Base-by-base conservation (phyloP, 2,888 invertebrate genomes). In the Sialis lutaria region DNA sequence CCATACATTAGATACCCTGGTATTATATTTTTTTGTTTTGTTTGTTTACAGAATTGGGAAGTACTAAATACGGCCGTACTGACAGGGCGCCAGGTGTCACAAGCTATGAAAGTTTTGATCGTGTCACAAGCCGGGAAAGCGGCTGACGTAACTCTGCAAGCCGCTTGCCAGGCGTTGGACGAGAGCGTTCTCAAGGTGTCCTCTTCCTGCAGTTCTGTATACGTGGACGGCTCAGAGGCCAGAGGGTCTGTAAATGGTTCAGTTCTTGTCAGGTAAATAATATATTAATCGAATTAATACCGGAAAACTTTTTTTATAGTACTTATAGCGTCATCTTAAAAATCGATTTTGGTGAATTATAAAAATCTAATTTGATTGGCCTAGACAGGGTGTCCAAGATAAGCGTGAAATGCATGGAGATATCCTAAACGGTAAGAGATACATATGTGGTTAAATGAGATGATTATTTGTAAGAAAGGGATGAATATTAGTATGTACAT, bases 151-250 rank as follows among this genome's bases (percentile, higher is more conserved):
- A 95, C 95, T 22, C 71, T 90, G 51, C 90, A 92, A 64, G 88
- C 92, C 54, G 90, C 91, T 49, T 96, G 95, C 63, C 86, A 89
- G 62, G 92, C 93, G 5, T 87, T 90, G 58, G 93, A 96, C 63
- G 91, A 92, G 64, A 91, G 91, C 60, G 92, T 93, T 32, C 77
- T 96, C 48, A 95, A 96, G 82, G 96, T 93, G 70, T 90, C 93
- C 5, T 87, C 91, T 6, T 91, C 92, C 5, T 96, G 96, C 67
- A 91, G 92, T 56, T 90, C 90, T 12, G 92, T 96, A 4, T 96
- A 93, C 67, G 84, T 96, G 32, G 95, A 95, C 63, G 95, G 95
- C 0, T 90, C 92, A 6, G 95, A 96, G 67, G 86, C 88, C 50
- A 77, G 91, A 1, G 95, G 95, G 10, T 92, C 92, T 1, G 87